Evolutionary conservation across 2,888 invertebrate genomes (phyloP).

Genomic region (Heteropelma amictum): DNA sequence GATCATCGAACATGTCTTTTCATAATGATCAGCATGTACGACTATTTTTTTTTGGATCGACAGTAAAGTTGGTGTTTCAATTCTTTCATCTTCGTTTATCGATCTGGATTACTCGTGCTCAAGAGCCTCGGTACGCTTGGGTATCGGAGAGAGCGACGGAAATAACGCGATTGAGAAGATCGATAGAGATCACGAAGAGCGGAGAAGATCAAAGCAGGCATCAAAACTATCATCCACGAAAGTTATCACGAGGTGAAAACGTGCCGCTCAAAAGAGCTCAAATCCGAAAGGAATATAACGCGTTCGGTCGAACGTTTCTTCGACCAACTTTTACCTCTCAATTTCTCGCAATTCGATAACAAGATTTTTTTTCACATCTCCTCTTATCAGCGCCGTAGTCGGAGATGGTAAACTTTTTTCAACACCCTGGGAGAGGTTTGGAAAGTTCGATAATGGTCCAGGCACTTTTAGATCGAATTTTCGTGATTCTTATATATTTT

Average conservation of each 20-base stretch:
- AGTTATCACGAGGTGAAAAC: slow-evolving; percentile 53
- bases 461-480: neutral
- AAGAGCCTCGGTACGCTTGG: too few relatives aligned
- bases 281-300: slow-evolving; percentile 25
- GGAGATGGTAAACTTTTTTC: slow-evolving; percentile 14
- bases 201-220: slow-evolving; percentile 14
- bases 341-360: slow-evolving; percentile 40
- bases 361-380: slow-evolving; percentile 8
- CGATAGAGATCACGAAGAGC: neutral
- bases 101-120: too few relatives aligned
- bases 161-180: neutral
- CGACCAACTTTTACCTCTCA: slow-evolving; percentile 25
- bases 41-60: too few relatives aligned
- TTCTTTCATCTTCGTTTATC: too few relatives aligned
- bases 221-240: slow-evolving; percentile 52
- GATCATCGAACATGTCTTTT: too few relatives aligned
- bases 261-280: slow-evolving; percentile 29
- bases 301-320: slow-evolving; percentile 37
- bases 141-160: slow-evolving; percentile 5
- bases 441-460: slow-evolving; percentile 18
- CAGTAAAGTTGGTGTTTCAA: too few relatives aligned
- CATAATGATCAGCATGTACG: too few relatives aligned
- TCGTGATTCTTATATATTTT: neutral
- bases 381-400: neutral
- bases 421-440: neutral